phyloP scores from a whole-genome alignment of 2,113 vertebrate species.

The Ceratotherium simum region DNA sequence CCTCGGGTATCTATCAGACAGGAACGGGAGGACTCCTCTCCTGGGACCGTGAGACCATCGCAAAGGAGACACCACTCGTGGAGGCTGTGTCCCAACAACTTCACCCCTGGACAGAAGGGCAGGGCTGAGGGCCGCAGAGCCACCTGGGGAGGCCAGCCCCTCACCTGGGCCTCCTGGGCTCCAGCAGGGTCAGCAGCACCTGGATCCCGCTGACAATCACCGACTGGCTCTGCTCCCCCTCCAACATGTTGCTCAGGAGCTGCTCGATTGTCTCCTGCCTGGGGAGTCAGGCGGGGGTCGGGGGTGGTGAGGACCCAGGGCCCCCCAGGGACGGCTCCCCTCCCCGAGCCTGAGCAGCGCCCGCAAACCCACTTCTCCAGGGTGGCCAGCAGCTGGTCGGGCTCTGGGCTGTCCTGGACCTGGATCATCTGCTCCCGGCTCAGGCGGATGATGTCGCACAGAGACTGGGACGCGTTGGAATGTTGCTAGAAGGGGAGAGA shows the following conservation, averaged over 20 bases:
- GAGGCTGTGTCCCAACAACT: neutral
- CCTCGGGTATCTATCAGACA: neutral
- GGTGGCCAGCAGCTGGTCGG: conserved; percentile 85
- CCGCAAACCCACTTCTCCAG: conserved; percentile 85
- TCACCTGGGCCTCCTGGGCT: conserved; percentile 85
- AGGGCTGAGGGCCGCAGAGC: neutral
- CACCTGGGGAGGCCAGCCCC: neutral
- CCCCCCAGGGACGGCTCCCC: neutral
- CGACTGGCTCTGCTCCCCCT: conserved; percentile 81
- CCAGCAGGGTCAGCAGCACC: conserved; percentile 86
- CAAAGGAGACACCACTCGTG: neutral
- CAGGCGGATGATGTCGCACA: conserved; percentile 87
- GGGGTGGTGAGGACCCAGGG: neutral
- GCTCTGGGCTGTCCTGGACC: conserved; percentile 84
- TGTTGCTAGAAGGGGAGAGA: conserved; percentile 81
- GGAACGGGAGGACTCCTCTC: neutral
- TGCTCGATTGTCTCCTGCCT: conserved; percentile 88
- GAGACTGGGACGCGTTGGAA: conserved; percentile 87
- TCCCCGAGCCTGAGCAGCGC: neutral
- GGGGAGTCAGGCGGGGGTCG: neutral
- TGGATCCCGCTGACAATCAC: conserved; percentile 86
- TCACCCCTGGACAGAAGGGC: fast-evolving
- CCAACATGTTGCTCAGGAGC: conserved; percentile 87
- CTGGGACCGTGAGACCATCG: fast-evolving
- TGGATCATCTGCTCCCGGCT: conserved; percentile 88